Base-by-base conservation (phyloP, 2,113 vertebrate genomes). In the Rousettus leschenaultii region DNA sequence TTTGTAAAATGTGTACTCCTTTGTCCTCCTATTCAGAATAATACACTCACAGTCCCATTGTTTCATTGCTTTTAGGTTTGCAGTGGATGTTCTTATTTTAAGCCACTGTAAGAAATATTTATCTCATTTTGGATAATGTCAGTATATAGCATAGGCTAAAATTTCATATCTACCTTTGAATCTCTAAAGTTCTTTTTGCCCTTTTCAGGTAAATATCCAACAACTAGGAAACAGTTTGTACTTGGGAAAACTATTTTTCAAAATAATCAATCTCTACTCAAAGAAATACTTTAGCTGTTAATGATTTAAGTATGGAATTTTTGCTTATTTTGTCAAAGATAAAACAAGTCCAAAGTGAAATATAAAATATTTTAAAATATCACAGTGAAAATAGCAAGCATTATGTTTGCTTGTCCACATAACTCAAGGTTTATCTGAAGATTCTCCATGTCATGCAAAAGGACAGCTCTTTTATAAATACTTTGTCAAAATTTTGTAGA, bases 341-440 rank as follows among this genome's bases (percentile, higher is more conserved):
- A 68, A 91, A 53, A 89, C 0, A 79, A 84, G 38, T 55, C 38
- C 86, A 75, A 89, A 78, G 55, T 70, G 35, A 79, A 74, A 74
- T 78, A 65, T 33, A 66, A 86, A 92, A 63, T 74, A 71, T 80
- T 89, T 79, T 35, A 53, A 87, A 93, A 35, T 86, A 35, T 85
- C 28, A 53, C 43, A 59, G 38, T 71, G 57, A 30, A 70, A 88
- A 51, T 80, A 79, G 5, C 35, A 90, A 74, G 45, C n/a, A 48
- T 16, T 26, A 53, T 63, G 7, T 59, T 61, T 61, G 7, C 63
- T 66, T 79, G 30, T 22, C 21, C 38, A 53, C 14, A 4, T 85
- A 77, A 38, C 22, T 92, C 30, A 88, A n/a, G 19, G 19, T 43
- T 61, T 66, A 33, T 51, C 48, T 40, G 22, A 92, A 71, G 15